Evolutionary conservation across 30 jellyfish, hydroid and myxozoan species (phyloP), one percentile per base, ranked within the genome.

Genomic region (Cassiopea andromeda): DNA sequence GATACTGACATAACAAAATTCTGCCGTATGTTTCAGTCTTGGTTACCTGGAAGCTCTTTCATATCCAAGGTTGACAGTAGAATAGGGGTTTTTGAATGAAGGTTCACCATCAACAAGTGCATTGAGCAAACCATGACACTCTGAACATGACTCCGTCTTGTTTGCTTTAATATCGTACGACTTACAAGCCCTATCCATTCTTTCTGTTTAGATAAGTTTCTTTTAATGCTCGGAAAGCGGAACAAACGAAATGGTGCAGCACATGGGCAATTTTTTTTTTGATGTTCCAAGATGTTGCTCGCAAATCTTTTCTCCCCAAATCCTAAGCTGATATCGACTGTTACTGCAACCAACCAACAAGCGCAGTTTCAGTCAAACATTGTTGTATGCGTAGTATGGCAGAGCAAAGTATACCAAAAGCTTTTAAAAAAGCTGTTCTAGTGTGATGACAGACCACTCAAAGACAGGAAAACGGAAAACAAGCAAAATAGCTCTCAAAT

Each of bases 111-210:
- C 95, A 46, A 78, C 76, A 87, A 87, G 46, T 89, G 89, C 8
- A 58, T 73, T 68, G 92, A 57, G 75, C 96, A 89, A 48, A 79
- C 96, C 88, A 72, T 54, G 49, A 80, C 96, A 48, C 92, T 82
- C 69, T 81, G 85, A 50, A 88, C 82, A 16, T 93, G 96, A 38
- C 70, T 73, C 96, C 96, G 80, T 45, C 73, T 79, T 12, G 47
- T 19, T 12, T 58, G 19, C 7, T 19, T 19, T 47, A n/a, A 76
- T 38, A 7, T 76, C 68, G 19, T 69, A 7, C 91, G 82, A 38
- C 60, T 44, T 12, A 60, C 17, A 15, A 80, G 87, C 60, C 81
- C 48, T 27, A 87, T 68, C 92, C 86, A 87, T 64, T 78, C 87
- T 16, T 78, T 70, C 50, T 85, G 78, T 69, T 87, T 87, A 5